These are phyloP conservation scores for Pristionchus fissidentatus DNA, from an alignment of 2,888 invertebrate species.

Conservation along the genomic window DNA sequence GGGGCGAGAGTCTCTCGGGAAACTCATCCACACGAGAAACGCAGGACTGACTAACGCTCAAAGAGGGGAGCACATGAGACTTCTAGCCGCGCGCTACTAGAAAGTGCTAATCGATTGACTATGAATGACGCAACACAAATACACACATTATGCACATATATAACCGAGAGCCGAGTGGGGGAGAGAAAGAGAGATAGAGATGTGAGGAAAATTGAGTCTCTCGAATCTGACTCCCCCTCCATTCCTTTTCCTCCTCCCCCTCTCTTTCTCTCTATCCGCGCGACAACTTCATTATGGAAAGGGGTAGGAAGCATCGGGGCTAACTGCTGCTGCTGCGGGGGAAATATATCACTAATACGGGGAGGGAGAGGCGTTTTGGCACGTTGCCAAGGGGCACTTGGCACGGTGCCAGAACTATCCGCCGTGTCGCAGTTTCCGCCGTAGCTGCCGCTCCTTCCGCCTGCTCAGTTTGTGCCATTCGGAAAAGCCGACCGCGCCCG, in stretches of 20 bases:
- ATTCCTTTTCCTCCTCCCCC: not conserved
- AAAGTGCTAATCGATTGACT: constrained; percentile 28
- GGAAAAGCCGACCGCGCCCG: constrained; percentile 68
- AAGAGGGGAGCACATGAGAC: not conserved
- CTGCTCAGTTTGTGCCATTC: constrained; percentile 61
- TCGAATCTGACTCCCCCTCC: constrained; percentile 1
- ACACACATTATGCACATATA: constrained; percentile 43
- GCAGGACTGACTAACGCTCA: constrained; percentile 25
- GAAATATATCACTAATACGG: too few relatives aligned
- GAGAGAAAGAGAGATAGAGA: constrained; percentile 28
- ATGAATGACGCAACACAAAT: not conserved
- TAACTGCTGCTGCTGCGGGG: too few relatives aligned
- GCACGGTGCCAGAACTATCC: not conserved
- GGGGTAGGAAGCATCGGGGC: too few relatives aligned
- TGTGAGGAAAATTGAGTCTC: not conserved
- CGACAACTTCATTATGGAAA: constrained; percentile 40
- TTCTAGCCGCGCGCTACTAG: constrained; percentile 12
- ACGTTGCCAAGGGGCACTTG: not conserved
- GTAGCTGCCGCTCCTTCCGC: constrained; percentile 19
- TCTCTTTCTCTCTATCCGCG: not conserved
- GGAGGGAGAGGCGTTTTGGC: not conserved
- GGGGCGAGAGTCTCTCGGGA: constrained; percentile 23
- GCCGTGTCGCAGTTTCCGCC: not conserved
- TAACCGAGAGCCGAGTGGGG: not conserved
- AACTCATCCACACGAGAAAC: constrained; percentile 36